Base-by-base conservation (phyloP, 92 coral and sea anemone species). In the Umimayanthus chanpuru region DNA sequence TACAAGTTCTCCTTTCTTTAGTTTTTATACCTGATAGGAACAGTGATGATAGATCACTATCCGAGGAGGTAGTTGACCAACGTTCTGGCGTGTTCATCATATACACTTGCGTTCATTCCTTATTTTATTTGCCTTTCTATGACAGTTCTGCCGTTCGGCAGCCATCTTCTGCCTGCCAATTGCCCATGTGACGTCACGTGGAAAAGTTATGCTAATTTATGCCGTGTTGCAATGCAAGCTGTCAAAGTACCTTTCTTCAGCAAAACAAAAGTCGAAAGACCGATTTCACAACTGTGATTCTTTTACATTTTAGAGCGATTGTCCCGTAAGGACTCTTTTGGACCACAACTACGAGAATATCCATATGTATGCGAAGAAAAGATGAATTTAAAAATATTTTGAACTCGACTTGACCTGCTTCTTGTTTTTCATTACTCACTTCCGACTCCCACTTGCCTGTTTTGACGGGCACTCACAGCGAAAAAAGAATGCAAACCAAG, bases 51-150 rank as follows among this genome's bases (percentile, higher is more conserved):
- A 97, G 91, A 67, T 97, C 99, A 81, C 99, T 97, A 87, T 97
- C 99, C 86, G 99, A 97, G 70, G 99, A 97, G 91, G 99, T 98
- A 76, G 98, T 97, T 68, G 99, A 97, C 99, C 99, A 97, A 89
- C 99, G 92, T 88, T 97, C 99, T 80, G 99, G 94, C 74, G 93
- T 93, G 87, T 94, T 97, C 99, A 97, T 97, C 78, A 85, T 89
- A 85, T 73, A 89, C 78, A 80, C 91, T 89, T 92, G 76, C 90
- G 91, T 91, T 90, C 80, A 74, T 92, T 92, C 97, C 94, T 94
- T 90, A 94, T 90, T 95, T 94, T 93, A 82, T 93, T 95, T 89
- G 93, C 93, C 93, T 95, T 97, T 88, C 94, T 91, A 76, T 95
- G 98, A 95, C 94, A 95, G 96, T 93, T 93, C 85, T 92, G 93